phyloP scores from a whole-genome alignment of 2,888 invertebrate genomes.

The Podotricha telesiphe region DNA sequence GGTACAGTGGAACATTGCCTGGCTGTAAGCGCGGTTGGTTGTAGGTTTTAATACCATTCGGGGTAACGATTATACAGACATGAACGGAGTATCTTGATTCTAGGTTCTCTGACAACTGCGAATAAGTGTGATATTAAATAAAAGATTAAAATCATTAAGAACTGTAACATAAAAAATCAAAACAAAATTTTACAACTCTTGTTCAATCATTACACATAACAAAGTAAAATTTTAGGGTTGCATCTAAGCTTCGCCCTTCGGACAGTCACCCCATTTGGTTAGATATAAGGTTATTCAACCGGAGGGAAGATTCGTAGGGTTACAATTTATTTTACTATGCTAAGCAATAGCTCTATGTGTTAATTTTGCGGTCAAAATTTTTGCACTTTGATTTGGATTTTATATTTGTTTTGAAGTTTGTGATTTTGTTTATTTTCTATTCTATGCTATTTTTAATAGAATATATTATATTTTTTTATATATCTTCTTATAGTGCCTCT shows the following conservation, averaged over 20 bases:
- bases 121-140: no score
- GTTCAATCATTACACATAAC: slow-evolving; percentile 10
- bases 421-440: background rate
- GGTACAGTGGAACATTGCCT: no score
- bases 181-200: background rate
- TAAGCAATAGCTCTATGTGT: background rate
- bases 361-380: slow-evolving; percentile 21
- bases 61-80: no score
- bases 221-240: slow-evolving; percentile 16
- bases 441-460: no score
- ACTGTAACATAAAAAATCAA: background rate
- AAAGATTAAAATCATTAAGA: no score
- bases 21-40: no score
- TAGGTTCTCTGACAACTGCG: no score
- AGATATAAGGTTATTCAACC: slow-evolving; percentile 42
- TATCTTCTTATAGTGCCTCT: no score
- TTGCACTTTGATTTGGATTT: slow-evolving; percentile 11
- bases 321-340: slow-evolving; percentile 7
- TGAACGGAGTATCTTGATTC: no score
- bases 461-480: no score
- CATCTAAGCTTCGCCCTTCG: slow-evolving; percentile 31
- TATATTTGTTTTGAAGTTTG: background rate
- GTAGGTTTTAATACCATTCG: no score
- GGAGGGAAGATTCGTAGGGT: slow-evolving; percentile 36
- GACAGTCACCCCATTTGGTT: slow-evolving; percentile 38